Percentiles rank a stretch among this genome's conserved stretches.
Evolutionary conservation across 2,888 invertebrate species (phyloP).

Genomic region (Aethes cnicana): DNA sequence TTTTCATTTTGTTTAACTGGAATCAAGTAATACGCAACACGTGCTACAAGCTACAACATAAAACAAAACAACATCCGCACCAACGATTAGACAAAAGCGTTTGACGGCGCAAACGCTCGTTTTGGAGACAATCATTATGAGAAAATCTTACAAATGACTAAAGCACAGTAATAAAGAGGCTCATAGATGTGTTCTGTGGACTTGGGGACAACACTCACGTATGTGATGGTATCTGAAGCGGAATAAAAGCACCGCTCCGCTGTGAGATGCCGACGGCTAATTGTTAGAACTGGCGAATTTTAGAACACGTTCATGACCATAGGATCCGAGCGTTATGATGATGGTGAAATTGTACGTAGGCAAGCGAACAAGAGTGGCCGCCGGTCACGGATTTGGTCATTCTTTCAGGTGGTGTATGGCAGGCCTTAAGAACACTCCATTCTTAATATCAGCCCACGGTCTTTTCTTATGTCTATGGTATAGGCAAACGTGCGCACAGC

Average conservation of each 20-base stretch:
- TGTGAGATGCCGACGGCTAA: slow-evolving; percentile 71
- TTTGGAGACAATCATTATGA: slow-evolving; percentile 82
- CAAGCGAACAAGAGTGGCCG: too few relatives aligned
- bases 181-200: slow-evolving; percentile 79
- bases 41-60: slow-evolving; percentile 32
- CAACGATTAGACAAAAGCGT: slow-evolving; percentile 79
- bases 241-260: slow-evolving; percentile 79
- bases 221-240: slow-evolving; percentile 76
- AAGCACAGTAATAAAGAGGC: slow-evolving; percentile 80
- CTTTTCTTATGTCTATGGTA: too few relatives aligned
- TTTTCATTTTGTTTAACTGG: slow-evolving; percentile 18
- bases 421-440: too few relatives aligned
- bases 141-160: slow-evolving; percentile 82
- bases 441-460: too few relatives aligned
- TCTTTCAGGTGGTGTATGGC: too few relatives aligned
- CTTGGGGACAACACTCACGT: slow-evolving; percentile 80
- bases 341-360: too few relatives aligned
- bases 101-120: slow-evolving; percentile 79
- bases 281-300: slow-evolving; percentile 62
- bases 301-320: slow-evolving; percentile 37
- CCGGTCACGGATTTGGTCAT: too few relatives aligned
- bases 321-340: background rate
- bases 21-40: slow-evolving; percentile 33
- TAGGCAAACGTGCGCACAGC: too few relatives aligned
- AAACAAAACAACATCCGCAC: slow-evolving; percentile 45